These are phyloP conservation scores for Falco biarmicus DNA, from an alignment of 2,797 vertebrate genomes.

Conservation along the genomic window DNA sequence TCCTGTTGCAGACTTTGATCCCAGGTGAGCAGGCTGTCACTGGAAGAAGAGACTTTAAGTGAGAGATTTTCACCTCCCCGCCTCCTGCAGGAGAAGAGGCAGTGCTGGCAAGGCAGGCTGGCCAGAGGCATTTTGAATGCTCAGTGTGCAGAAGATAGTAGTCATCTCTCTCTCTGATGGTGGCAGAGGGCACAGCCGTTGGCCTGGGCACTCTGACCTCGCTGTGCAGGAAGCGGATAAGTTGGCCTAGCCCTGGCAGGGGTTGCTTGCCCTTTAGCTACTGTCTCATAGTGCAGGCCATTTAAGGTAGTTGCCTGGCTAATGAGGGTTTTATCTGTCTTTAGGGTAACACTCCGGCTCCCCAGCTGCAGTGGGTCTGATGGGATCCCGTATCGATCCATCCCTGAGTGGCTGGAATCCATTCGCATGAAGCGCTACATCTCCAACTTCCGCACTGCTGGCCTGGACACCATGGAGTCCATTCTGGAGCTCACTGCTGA, in stretches of 20 bases:
- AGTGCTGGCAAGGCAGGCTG: not conserved
- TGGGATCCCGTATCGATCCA: conserved; percentile 81
- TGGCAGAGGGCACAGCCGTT: not conserved
- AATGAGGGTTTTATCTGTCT: not conserved
- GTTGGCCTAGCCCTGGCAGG: not conserved
- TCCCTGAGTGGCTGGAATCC: conserved; percentile 91
- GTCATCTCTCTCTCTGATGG: not conserved
- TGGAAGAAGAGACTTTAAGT: not conserved
- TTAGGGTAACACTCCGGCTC: conserved; percentile 79
- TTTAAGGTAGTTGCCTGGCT: not conserved
- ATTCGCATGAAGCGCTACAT: conserved; percentile 95
- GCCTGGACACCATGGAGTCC: conserved; percentile 91
- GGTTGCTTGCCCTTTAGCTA: not conserved
- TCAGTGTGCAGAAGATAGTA: not conserved
- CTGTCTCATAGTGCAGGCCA: not conserved
- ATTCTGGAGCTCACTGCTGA: conserved; percentile 83
- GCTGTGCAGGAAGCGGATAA: not conserved
- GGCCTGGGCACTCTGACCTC: not conserved
- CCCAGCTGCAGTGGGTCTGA: conserved; percentile 82
- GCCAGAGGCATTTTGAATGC: not conserved
- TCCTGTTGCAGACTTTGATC: conserved; percentile 81
- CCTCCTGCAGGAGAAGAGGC: not conserved
- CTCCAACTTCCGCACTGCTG: conserved; percentile 90
- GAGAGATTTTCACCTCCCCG: not conserved
- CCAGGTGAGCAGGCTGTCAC: conserved; percentile 67